Conservation (phyloP, 2,113 vertebrate species). For the Perca fluviatilis region DNA sequence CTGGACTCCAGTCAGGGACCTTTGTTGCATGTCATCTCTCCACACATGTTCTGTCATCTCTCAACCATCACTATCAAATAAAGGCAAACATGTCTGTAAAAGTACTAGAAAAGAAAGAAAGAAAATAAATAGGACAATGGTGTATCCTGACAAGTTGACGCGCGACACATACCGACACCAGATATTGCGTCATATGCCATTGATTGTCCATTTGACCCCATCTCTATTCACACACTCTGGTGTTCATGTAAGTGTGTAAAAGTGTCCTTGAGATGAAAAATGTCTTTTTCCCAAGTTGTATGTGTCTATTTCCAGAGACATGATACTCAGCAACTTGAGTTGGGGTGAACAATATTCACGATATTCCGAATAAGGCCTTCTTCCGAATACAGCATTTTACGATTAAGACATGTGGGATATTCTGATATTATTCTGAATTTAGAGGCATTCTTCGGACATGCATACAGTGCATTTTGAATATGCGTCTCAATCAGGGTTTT, state of each 20-base stretch:
- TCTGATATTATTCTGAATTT: rapidly evolving
- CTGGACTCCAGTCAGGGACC: neutral
- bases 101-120: neutral
- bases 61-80: neutral
- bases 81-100: neutral
- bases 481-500: too few relatives aligned
- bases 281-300: neutral
- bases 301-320: neutral
- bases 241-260: neutral
- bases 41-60: neutral
- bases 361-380: too few relatives aligned
- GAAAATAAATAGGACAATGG: neutral
- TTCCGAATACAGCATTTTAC: too few relatives aligned
- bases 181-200: neutral
- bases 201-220: neutral
- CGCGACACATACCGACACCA: too few relatives aligned
- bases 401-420: too few relatives aligned
- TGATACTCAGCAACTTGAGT: too few relatives aligned
- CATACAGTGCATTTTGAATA: too few relatives aligned
- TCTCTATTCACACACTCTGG: neutral
- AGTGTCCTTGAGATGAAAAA: neutral
- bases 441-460: too few relatives aligned
- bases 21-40: neutral
- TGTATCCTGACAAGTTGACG: neutral
- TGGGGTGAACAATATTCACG: too few relatives aligned